Evolutionary conservation across 2,113 vertebrate genomes (phyloP).

Genomic region (Malurus melanocephalus): DNA sequence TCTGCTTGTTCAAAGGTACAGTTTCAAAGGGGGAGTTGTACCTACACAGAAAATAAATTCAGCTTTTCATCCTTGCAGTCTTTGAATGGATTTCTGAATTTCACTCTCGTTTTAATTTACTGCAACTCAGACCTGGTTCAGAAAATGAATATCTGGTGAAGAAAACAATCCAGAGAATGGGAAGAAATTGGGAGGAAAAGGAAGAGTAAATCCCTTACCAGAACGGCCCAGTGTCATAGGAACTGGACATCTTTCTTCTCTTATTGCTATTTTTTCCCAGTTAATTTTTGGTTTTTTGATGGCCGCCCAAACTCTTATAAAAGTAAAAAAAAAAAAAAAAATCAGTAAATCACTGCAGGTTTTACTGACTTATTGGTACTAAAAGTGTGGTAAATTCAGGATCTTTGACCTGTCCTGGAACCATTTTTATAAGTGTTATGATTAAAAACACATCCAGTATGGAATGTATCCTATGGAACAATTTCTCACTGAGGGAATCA

Average conservation of each 20-base stretch:
- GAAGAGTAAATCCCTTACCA: neutral
- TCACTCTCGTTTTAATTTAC: neutral
- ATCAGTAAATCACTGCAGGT: neutral
- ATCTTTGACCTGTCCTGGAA: neutral
- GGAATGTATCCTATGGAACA: rapidly evolving
- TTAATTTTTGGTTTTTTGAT: neutral
- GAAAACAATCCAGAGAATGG: neutral
- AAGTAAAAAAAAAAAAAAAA: neutral
- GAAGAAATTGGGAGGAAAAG: neutral
- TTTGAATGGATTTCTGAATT: neutral
- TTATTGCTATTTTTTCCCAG: neutral
- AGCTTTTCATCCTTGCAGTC: neutral
- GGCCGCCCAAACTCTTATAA: neutral
- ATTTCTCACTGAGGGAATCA: neutral
- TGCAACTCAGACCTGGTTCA: neutral
- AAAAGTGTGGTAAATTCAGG: neutral
- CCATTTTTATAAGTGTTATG: neutral
- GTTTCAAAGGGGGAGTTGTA: neutral
- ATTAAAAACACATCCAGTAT: rapidly evolving
- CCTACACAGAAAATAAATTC: neutral
- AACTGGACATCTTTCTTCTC: neutral
- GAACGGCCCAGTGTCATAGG: neutral
- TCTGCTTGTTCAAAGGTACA: neutral
- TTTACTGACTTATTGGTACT: neutral
- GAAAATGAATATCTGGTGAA: neutral